A percentile compares a stretch with the other conserved stretches of the same genome.
Conservation (phyloP, 2,888 invertebrate species). For the Tupiocoris notatus region DNA sequence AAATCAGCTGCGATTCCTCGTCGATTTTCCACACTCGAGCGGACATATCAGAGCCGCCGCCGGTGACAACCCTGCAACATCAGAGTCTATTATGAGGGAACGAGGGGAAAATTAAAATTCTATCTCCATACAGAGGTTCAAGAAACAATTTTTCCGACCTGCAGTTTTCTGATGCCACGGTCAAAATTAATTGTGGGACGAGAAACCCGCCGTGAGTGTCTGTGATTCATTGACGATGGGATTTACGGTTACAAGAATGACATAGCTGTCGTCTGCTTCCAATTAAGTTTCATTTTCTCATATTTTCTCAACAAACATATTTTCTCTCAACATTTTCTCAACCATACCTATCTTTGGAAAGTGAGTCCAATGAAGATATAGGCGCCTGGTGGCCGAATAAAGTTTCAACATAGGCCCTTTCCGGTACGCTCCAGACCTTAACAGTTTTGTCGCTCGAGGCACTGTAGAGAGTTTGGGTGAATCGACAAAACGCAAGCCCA, state of each 20-base stretch:
- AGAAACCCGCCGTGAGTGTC: no score
- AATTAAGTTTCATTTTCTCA: no score
- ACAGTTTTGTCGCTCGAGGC: constrained; percentile 66
- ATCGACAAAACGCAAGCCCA: constrained; percentile 79
- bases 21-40: constrained; percentile 94
- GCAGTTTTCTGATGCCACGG: no score
- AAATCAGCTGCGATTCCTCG: constrained; percentile 95
- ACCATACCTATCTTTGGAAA: constrained; percentile 70
- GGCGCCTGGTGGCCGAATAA: constrained; percentile 89
- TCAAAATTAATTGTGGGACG: no score
- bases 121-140: not conserved
- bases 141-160: no score
- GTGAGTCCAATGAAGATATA: constrained; percentile 83
- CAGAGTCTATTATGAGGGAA: not conserved
- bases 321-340: no score
- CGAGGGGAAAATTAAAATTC: not conserved
- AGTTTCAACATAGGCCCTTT: constrained; percentile 94
- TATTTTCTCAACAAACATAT: no score
- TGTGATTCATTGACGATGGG: no score
- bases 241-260: no score
- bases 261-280: no score
- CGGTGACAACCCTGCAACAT: constrained; percentile 65
- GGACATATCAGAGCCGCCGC: constrained; percentile 84
- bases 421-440: constrained; percentile 94
- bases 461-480: constrained; percentile 79